Base-by-base conservation (phyloP, 1,140 invertebrate species). In the Ruditapes philippinarum region DNA sequence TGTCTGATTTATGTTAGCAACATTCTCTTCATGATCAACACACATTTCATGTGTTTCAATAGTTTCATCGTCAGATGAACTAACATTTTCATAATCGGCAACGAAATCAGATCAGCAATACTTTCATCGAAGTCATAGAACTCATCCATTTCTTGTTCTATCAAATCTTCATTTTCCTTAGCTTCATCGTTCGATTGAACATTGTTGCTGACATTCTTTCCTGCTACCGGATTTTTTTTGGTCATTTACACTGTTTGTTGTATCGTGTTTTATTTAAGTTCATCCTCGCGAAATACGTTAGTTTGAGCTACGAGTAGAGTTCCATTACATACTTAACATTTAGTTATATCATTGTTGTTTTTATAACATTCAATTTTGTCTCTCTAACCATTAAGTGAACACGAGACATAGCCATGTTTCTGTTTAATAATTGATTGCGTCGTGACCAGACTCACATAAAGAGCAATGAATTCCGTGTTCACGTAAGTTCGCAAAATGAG, bases 351-450 rank as follows among this genome's bases (percentile, higher is more conserved):
- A n/a, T n/a, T n/a, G n/a, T n/a, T n/a, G n/a, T n/a, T n/a, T n/a
- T n/a, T n/a, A n/a, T n/a, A n/a, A n/a, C n/a, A n/a, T n/a, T n/a
- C n/a, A n/a, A n/a, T n/a, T n/a, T n/a, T n/a, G n/a, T n/a, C n/a
- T n/a, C n/a, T n/a, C n/a, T n/a, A n/a, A 78, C 74, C 5, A 78
- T 17, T 12, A 78, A 28, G 40, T 78, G 36, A 51, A 42, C 74
- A 45, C 74, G 17, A 0, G 42, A 51, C 49, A 33, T 3, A 9
- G 7, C 33, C 42, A 78, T 78, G 4, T n/a, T 51, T 51, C n/a
- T n/a, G n/a, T n/a, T 62, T 40, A 81, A 36, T 60, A 81, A 25
- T 81, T 81, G 4, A 49, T 81, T 36, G 57, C 57, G 14, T 5
- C 49, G 12, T 22, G 42, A 11, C 42, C 40, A 4, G 78, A 31